phyloP scores from a whole-genome alignment of 2,888 invertebrate species.

The Perdita meconis region DNA sequence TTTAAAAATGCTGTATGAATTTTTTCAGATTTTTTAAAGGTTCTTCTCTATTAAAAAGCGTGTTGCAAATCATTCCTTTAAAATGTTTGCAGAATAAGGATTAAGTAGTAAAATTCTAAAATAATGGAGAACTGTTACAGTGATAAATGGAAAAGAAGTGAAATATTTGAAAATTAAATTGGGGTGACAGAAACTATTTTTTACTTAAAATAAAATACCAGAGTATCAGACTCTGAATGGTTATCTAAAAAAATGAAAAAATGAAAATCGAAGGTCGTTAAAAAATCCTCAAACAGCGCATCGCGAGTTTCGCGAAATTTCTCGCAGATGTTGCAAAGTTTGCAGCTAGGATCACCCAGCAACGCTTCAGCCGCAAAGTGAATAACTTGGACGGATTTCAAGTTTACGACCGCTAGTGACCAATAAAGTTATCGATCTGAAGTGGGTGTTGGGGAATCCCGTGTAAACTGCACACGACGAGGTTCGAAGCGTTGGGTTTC shows the following conservation, averaged over 20 bases:
- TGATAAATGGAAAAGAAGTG: too few species aligned
- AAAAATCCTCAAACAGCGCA: background rate
- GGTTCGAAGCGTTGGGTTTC: slow-evolving; percentile 6
- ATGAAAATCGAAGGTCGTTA: background rate
- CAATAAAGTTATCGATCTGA: slow-evolving; percentile 65
- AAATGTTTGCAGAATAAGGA: too few species aligned
- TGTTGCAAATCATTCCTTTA: too few species aligned
- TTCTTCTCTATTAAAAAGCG: too few species aligned
- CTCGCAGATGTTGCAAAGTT: background rate
- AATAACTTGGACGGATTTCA: slow-evolving; percentile 59
- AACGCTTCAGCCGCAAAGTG: background rate
- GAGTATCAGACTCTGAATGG: too few species aligned
- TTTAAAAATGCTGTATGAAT: too few species aligned
- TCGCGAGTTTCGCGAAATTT: background rate
- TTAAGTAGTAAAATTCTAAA: too few species aligned
- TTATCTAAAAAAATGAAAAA: background rate
- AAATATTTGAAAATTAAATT: too few species aligned
- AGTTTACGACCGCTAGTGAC: slow-evolving; percentile 59
- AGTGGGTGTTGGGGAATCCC: slow-evolving; percentile 36
- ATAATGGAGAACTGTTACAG: too few species aligned
- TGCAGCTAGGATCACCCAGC: background rate
- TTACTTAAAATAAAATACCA: too few species aligned
- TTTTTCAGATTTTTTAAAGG: too few species aligned
- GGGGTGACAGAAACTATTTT: too few species aligned
- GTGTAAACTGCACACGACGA: slow-evolving; percentile 52